phyloP scores from a whole-genome alignment of 2,113 vertebrate genomes.

The Brachyhypopomus occidentalis region DNA sequence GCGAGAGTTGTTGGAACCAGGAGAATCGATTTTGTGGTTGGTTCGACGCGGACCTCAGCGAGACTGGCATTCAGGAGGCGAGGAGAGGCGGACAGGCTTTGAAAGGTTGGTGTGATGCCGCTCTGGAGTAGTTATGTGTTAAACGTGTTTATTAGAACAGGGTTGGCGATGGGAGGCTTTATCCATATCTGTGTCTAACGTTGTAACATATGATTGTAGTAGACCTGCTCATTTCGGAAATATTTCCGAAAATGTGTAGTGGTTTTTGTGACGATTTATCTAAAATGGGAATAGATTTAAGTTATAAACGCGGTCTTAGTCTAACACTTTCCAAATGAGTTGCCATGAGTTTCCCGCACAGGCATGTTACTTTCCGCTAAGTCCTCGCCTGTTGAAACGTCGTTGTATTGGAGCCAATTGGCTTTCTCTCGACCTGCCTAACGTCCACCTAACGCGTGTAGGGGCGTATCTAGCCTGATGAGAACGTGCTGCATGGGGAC shows the following conservation, averaged over 20 bases:
- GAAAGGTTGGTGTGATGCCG: conserved; percentile 66
- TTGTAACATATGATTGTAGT: not conserved
- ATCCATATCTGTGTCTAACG: not conserved
- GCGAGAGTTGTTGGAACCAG: conserved; percentile 85
- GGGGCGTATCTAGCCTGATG: conserved; percentile 16
- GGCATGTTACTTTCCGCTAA: conserved; percentile 8
- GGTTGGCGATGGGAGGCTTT: not conserved
- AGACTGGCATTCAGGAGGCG: conserved; percentile 78
- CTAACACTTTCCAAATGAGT: not conserved
- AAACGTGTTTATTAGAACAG: not conserved
- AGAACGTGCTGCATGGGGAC: conserved; percentile 50
- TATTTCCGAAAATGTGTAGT: not conserved
- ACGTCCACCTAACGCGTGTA: not conserved
- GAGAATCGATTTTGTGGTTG: conserved; percentile 87
- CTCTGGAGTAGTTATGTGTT: not conserved
- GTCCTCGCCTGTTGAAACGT: not conserved
- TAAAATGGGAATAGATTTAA: not conserved
- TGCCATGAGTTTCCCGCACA: not conserved
- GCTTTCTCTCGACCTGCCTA: not conserved
- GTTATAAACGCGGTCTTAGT: not conserved
- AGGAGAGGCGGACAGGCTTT: conserved; percentile 80
- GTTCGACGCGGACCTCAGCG: conserved; percentile 84
- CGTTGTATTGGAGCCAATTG: conserved; percentile 19
- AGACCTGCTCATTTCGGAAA: not conserved
- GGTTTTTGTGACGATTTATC: not conserved